These are phyloP conservation scores for Drosophila pachea DNA, from an alignment of 1,140 invertebrate genomes.

Conservation along the genomic window DNA sequence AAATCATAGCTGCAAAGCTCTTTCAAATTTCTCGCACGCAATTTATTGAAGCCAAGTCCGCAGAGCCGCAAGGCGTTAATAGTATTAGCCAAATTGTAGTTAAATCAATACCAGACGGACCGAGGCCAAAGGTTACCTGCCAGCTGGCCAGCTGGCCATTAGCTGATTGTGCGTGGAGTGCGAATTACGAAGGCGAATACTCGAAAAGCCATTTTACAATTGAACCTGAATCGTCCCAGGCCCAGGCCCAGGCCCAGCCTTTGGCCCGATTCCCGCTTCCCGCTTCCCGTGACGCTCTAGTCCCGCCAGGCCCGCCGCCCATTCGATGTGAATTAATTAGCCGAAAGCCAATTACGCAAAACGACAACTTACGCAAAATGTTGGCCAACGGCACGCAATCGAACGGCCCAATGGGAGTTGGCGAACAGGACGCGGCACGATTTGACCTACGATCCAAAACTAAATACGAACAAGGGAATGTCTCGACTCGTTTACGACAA, in stretches of 20 bases:
- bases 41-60: slow-evolving; percentile 38
- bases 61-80: slow-evolving; percentile 54
- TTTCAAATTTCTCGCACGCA: slow-evolving; percentile 59
- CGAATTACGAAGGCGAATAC: slow-evolving; percentile 20
- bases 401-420: slow-evolving; percentile 33
- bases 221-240: slow-evolving; percentile 4
- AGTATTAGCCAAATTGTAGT: slow-evolving; percentile 70
- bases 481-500: slow-evolving; percentile 20
- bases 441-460: slow-evolving; percentile 26
- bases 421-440: background rate
- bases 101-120: slow-evolving; percentile 53
- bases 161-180: slow-evolving; percentile 41
- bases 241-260: background rate
- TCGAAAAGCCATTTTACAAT: slow-evolving; percentile 37
- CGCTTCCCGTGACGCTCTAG: background rate
- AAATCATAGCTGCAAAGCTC: slow-evolving; percentile 34
- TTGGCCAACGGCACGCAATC: slow-evolving; percentile 56
- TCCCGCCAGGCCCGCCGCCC: slow-evolving; percentile 33
- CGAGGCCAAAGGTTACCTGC: slow-evolving; percentile 15
- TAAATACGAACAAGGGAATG: slow-evolving; percentile 29
- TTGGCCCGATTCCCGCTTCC: too few species aligned
- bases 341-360: slow-evolving; percentile 74
- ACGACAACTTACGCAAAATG: slow-evolving; percentile 61
- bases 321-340: slow-evolving; percentile 71
- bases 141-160: slow-evolving; percentile 38